Base-by-base conservation (phyloP, 1,140 invertebrate species). In the Bombus waltoni region DNA sequence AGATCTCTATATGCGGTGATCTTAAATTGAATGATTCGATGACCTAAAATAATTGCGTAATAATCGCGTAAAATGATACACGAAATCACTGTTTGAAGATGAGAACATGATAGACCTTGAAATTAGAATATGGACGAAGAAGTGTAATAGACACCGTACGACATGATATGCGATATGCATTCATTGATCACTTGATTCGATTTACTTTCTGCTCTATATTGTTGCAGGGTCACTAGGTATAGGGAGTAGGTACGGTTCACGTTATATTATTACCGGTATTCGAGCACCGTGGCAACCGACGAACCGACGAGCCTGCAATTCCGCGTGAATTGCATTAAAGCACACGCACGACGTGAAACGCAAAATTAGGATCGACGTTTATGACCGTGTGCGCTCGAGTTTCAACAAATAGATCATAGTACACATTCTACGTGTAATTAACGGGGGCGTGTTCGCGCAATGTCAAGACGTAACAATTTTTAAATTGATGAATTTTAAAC, bases 131-230 rank as follows among this genome's bases (percentile, higher is more conserved):
- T 70, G 25, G 25, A 47, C 3, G n/a, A 44, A 65, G 57, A 77
- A 59, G 3, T 18, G 15, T 28, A 18, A 3, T 38, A 42, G 59
- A 32, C 10, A 42, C 25, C 28, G 13, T 11, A 22, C 28, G 28
- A 32, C 35, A 6, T 62, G 66, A 85, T 85, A 82, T 71, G 62
- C 68, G 65, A 90, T 70, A 44, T 83, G 78, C 76, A 74, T 66
- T 83, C 88, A 90, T 90, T 90, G 86, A 90, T 90, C 88, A 90
- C 66, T 90, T 90, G 88, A 90, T 87, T 90, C 86, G 83, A 90
- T 90, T 90, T 90, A 90, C 66, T 90, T 90, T 88, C 86, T 83
- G 86, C 89, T 88, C 86, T 79, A 90, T 90, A 90, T 90, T 81
- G 71, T 73, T 59, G 35, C 89, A 90, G 88, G 89, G 89, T 90